Base-by-base conservation (phyloP, 2,797 vertebrate species). In the Botia almorhae region DNA sequence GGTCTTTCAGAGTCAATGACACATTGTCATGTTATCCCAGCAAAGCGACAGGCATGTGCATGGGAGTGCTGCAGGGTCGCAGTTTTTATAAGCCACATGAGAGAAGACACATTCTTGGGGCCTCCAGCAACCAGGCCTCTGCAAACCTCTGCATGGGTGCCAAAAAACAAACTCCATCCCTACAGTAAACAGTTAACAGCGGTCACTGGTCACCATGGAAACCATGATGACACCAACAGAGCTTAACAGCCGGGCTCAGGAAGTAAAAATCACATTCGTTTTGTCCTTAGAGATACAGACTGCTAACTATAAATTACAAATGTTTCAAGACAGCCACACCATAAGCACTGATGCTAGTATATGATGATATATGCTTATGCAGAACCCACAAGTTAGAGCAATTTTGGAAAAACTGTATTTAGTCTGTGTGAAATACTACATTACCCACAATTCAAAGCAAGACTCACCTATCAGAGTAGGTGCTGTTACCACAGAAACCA, bases 11-110 rank as follows among this genome's bases (percentile, higher is more conserved):
- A 91, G 89, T 90, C 91, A 89, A 84, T 90, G 91, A 92, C 89
- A 90, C 90, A 91, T 88, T 90, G 90, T 90, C 87, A 88, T 85
- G 89, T 90, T 87, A 90, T 89, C 89, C 89, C 88, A 87, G 78
- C 88, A 87, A 76, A 89, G 80, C 77, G 69, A 84, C 13, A 64
- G 82, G 85, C 72, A 53, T 80, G 79, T 67, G 73, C 74, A 71
- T 74, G 63, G 72, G 60, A 81, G 33, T 55, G 68, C 80, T 75
- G 72, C 73, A 75, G 75, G 82, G 78, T 81, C 80, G 3, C 78
- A 70, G 75, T 68, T 76, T 83, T 69, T 80, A 69, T 72, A 81
- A 63, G 72, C 63, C 76, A 53, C 65, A 39, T 73, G 70, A 72
- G 53, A 50, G 43, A 82, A 82, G 73, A 64, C 39, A 7, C 63